Base-by-base conservation (phyloP, 2,797 vertebrate species). In the Pipistrellus kuhlii region DNA sequence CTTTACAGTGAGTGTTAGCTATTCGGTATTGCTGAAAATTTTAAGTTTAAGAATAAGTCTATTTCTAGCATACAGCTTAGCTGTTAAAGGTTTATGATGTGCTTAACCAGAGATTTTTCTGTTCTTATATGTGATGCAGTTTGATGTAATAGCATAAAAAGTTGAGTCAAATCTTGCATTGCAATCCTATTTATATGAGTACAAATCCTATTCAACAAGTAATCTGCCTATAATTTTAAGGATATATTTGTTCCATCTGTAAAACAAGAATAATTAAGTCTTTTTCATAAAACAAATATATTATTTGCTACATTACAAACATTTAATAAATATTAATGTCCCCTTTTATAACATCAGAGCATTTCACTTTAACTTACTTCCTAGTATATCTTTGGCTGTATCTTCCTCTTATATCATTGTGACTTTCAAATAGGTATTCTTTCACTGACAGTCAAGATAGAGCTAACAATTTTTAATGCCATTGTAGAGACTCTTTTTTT, bases 281-380 rank as follows among this genome's bases (percentile, higher is more conserved):
- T 85, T 51, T 64, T 12, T 82, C 44, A 71, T 21, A 88, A 75
- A 85, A 82, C 10, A 68, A 51, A 27, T 48, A 32, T 21, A 72
- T 10, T 88, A 88, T 27, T 75, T 75, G 17, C 12, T 41, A 57
- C 9, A 15, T 32, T 69, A 23, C 9, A 81, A 64, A 18, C 20
- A 53, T 20, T 76, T 27, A 72, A 41, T 55, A 90, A 82, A 62
- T 38, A 27, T 11, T 17, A 72, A 41, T 68, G 4, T 18, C 44
- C 6, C 27, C 4, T 68, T 51, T 73, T 21, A 21, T 41, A 57
- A 86, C 5, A n/a, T 86, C 38, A 73, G 51, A 53, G 4, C 14
- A 53, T 85, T 90, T 81, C 21, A 44, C 18, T 91, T 85, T 75
- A 85, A 75, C 53, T 91, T 91, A 69, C 5, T 88, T 62, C 5